These are phyloP conservation scores for Cerceris ruficornis DNA, from an alignment of 2,888 invertebrate genomes.

Conservation along the genomic window DNA sequence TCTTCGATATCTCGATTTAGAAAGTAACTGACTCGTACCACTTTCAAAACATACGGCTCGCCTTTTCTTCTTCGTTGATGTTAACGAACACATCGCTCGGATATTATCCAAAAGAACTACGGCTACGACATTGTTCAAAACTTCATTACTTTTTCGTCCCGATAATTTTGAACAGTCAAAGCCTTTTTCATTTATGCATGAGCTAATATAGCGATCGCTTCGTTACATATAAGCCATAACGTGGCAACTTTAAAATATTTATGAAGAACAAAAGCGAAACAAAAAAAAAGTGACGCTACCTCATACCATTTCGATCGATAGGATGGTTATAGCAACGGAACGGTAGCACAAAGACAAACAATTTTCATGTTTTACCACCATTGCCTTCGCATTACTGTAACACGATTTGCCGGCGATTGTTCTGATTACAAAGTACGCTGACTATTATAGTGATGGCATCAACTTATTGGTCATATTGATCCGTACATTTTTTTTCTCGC, in stretches of 20 bases:
- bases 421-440: background rate
- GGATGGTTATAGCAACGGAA: background rate
- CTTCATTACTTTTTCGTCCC: background rate
- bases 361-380: background rate
- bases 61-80: too few relatives aligned
- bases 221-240: background rate
- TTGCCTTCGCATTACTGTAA: background rate
- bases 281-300: background rate
- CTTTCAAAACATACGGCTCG: too few relatives aligned
- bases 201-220: background rate
- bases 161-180: background rate
- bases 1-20: too few relatives aligned
- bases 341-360: background rate
- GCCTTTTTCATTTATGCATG: background rate
- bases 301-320: background rate
- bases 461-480: constrained; percentile 3
- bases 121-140: background rate
- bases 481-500: background rate
- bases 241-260: background rate
- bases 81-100: too few relatives aligned
- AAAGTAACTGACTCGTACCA: too few relatives aligned
- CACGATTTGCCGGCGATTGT: background rate
- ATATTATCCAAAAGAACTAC: too few relatives aligned
- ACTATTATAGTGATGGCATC: background rate
- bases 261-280: background rate